These are phyloP conservation scores for Anticlea derivata DNA, from an alignment of 2,888 invertebrate species.

Conservation along the genomic window DNA sequence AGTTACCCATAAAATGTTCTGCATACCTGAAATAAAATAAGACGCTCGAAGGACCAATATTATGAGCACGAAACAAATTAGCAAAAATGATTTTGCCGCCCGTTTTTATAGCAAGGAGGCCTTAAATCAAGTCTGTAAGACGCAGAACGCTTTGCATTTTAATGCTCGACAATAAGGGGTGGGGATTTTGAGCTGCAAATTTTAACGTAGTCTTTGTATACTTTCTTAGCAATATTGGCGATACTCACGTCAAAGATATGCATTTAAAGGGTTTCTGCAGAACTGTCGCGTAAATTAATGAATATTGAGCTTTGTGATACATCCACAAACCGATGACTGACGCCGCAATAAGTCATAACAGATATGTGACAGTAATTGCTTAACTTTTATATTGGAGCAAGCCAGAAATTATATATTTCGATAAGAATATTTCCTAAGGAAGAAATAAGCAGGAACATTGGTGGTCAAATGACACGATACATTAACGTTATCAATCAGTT, in stretches of 20 bases:
- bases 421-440: too few relatives aligned
- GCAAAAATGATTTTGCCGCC: constrained; percentile 48
- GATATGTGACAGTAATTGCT: constrained; percentile 40
- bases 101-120: constrained; percentile 32
- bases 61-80: constrained; percentile 56
- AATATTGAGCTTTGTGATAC: constrained; percentile 55
- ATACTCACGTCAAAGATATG: constrained; percentile 55
- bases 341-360: constrained; percentile 54
- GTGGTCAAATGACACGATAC: not conserved
- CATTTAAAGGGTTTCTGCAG: constrained; percentile 61
- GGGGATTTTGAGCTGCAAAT: constrained; percentile 40
- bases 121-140: constrained; percentile 38
- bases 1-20: constrained; percentile 64
- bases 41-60: constrained; percentile 53
- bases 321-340: constrained; percentile 47
- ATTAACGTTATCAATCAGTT: not conserved
- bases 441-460: too few relatives aligned
- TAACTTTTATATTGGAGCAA: constrained; percentile 9
- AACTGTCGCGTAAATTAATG: constrained; percentile 74
- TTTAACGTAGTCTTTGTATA: constrained; percentile 42
- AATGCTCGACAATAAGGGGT: constrained; percentile 24
- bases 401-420: too few relatives aligned
- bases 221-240: constrained; percentile 51
- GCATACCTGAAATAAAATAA: constrained; percentile 63
- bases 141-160: constrained; percentile 31